Conservation (phyloP, 2,888 invertebrate species). For the Seladonia tumulorum region DNA sequence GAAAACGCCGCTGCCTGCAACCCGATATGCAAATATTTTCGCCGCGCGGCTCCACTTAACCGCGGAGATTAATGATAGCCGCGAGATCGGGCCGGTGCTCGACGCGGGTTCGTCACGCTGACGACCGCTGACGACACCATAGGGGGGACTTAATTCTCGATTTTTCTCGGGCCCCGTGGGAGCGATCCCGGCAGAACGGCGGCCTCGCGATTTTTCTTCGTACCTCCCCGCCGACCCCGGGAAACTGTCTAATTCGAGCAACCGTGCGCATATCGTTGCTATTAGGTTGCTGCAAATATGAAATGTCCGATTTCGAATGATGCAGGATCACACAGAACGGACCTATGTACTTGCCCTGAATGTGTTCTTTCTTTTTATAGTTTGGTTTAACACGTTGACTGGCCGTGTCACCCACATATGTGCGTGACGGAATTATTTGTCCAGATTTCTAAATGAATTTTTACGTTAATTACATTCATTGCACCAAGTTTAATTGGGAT, state of each 20-base stretch:
- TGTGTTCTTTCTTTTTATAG: neutral
- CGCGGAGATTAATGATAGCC: conserved; percentile 80
- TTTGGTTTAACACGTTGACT: too few relatives aligned
- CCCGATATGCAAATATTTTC: conserved; percentile 84
- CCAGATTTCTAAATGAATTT: too few relatives aligned
- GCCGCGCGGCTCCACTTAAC: conserved; percentile 73
- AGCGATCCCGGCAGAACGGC: conserved; percentile 30
- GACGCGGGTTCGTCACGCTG: conserved; percentile 55
- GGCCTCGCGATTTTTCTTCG: conserved; percentile 8
- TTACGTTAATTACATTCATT: too few relatives aligned
- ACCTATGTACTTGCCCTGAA: neutral
- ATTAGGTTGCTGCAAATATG: too few relatives aligned
- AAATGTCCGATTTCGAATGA: neutral
- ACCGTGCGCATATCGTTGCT: neutral
- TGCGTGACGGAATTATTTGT: too few relatives aligned
- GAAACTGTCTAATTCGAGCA: neutral
- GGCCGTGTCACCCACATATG: too few relatives aligned
- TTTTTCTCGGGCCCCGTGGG: conserved; percentile 73
- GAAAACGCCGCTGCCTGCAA: conserved; percentile 68
- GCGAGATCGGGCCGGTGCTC: conserved; percentile 39
- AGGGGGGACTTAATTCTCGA: conserved; percentile 74
- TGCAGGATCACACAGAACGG: too few relatives aligned
- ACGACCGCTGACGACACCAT: neutral
- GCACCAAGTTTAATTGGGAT: too few relatives aligned
- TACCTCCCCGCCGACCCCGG: neutral